Evolutionary conservation across 2,113 vertebrate species (phyloP).

Genomic region (Callopanchax toddi): DNA sequence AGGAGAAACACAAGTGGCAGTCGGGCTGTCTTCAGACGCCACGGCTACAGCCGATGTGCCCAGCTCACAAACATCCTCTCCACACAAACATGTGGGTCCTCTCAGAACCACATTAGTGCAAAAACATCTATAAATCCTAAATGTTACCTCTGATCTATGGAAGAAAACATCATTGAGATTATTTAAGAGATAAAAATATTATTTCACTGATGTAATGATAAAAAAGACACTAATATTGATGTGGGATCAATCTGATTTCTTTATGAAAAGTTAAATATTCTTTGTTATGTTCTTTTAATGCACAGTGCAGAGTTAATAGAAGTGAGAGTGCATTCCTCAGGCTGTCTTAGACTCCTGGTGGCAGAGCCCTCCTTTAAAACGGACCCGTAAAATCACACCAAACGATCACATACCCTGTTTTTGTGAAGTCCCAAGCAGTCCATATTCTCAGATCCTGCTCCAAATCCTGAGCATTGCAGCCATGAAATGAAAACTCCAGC

Average conservation of each 20-base stretch:
- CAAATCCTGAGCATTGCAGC: slow-evolving; percentile 56
- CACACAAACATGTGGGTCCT: slow-evolving; percentile 3
- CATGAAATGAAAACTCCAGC: slow-evolving; percentile 66
- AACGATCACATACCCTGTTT: slow-evolving; percentile 71
- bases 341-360: slow-evolving; percentile 15
- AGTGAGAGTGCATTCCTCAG: slow-evolving; percentile 18
- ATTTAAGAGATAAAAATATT: background rate
- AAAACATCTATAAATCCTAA: slow-evolving; percentile 42
- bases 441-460: slow-evolving; percentile 67
- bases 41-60: slow-evolving; percentile 14
- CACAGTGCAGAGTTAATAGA: slow-evolving; percentile 19
- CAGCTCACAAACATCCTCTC: background rate
- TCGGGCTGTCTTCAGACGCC: slow-evolving; percentile 23
- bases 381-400: slow-evolving; percentile 27
- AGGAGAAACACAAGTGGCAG: slow-evolving; percentile 59
- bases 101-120: slow-evolving; percentile 30
- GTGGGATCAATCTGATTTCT: background rate
- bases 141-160: too few species aligned
- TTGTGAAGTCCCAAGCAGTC: slow-evolving; percentile 74
- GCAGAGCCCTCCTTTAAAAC: slow-evolving; percentile 16
- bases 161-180: background rate
- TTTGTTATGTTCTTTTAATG: slow-evolving; percentile 1
- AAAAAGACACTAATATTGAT: background rate
- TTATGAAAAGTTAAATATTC: background rate
- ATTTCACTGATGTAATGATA: background rate